Conservation (phyloP, 2,113 vertebrate genomes). For the pig (Sus scrofa) region T2T-Sscrofa CM000812.6:28163001-28163500, state of each 20-base stretch:
- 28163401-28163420: background rate
- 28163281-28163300: background rate
- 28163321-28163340: background rate
- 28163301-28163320: background rate
- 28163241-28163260: background rate
- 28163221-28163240: background rate
- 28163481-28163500: constrained; percentile 26
- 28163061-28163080: background rate
- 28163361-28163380: background rate
- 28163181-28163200: background rate
- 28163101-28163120: background rate
- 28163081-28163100: background rate
- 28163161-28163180: background rate
- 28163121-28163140: background rate
- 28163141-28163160: background rate
- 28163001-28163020: background rate
- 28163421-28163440: constrained; percentile 51
- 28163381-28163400: background rate
- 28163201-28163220: background rate
- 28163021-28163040: background rate
- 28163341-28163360: background rate
- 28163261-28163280: background rate
- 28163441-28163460: background rate
- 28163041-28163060: too few relatives aligned
- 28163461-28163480: background rate